phyloP scores from a whole-genome alignment of 2,797 vertebrate species.

The Sebastes aleutianus region DNA sequence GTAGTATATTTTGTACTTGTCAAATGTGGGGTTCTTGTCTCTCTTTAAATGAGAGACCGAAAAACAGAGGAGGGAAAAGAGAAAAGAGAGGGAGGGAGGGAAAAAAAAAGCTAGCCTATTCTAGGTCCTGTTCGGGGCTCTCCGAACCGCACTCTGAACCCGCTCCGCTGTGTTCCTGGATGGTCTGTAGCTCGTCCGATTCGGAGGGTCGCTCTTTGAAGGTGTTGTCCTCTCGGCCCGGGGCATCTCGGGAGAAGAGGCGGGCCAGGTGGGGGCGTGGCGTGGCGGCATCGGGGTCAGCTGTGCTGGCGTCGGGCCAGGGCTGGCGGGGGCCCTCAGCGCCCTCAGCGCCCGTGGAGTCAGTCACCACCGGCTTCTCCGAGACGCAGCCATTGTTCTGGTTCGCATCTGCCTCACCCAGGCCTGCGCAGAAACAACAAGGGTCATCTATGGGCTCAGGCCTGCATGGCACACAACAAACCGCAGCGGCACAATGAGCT shows the following conservation, averaged over 20 bases:
- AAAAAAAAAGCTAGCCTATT: slow-evolving; percentile 79
- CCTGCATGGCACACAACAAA: slow-evolving; percentile 85
- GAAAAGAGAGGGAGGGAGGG: slow-evolving; percentile 46
- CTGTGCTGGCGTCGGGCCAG: slow-evolving; percentile 88
- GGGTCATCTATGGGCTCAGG: slow-evolving; percentile 89
- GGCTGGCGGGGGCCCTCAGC: slow-evolving; percentile 85
- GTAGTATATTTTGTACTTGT: slow-evolving; percentile 38
- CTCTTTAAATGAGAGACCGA: slow-evolving; percentile 63
- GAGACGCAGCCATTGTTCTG: slow-evolving; percentile 95
- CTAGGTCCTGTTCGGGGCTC: slow-evolving; percentile 90
- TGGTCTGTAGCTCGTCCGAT: slow-evolving; percentile 99
- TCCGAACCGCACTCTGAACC: slow-evolving; percentile 88
- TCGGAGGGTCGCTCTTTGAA: slow-evolving; percentile 99
- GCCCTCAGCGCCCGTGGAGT: slow-evolving; percentile 87
- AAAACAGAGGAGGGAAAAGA: slow-evolving; percentile 48
- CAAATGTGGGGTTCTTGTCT: slow-evolving; percentile 47
- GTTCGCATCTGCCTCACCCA: slow-evolving; percentile 92
- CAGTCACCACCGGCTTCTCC: slow-evolving; percentile 92
- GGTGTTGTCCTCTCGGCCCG: slow-evolving; percentile 99
- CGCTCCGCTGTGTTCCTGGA: slow-evolving; percentile 92
- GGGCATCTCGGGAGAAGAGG: slow-evolving; percentile 99
- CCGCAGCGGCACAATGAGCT: slow-evolving; percentile 80
- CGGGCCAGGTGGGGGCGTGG: slow-evolving; percentile 98
- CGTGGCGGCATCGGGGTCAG: slow-evolving; percentile 84
- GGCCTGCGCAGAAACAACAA: slow-evolving; percentile 94